Evolutionary conservation across 2,113 vertebrate genomes (phyloP).

Genomic region (Rallus limicola): DNA sequence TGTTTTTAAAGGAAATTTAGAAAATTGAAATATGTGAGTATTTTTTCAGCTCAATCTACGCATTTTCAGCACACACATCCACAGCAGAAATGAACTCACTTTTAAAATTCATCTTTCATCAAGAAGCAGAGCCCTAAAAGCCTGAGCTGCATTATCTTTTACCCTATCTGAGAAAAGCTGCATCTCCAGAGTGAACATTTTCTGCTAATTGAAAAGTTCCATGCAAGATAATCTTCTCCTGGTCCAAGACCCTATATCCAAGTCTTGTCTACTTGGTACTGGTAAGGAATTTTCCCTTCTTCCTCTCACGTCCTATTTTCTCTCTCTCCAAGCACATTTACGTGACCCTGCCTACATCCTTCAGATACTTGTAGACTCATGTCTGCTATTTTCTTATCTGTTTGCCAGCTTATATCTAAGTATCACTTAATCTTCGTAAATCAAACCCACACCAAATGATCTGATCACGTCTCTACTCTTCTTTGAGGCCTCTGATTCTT

Average conservation of each 20-base stretch:
- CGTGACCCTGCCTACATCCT: neutral
- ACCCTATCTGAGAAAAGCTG: neutral
- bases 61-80: too few relatives aligned
- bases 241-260: neutral
- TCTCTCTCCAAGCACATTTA: neutral
- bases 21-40: neutral
- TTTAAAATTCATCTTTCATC: neutral
- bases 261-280: neutral
- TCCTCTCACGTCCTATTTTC: neutral
- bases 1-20: neutral
- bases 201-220: neutral
- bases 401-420: neutral
- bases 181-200: neutral
- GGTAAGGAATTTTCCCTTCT: neutral
- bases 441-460: neutral
- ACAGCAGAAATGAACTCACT: neutral
- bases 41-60: neutral
- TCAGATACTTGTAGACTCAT: conserved; percentile 6
- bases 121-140: neutral
- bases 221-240: neutral
- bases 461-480: neutral
- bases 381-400: conserved; percentile 20
- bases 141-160: neutral
- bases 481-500: conserved; percentile 16
- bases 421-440: neutral